A percentile compares a stretch with the other conserved stretches of the same genome.
phyloP scores from a whole-genome alignment of 2,113 vertebrate genomes.

The Elanoides forficatus region DNA sequence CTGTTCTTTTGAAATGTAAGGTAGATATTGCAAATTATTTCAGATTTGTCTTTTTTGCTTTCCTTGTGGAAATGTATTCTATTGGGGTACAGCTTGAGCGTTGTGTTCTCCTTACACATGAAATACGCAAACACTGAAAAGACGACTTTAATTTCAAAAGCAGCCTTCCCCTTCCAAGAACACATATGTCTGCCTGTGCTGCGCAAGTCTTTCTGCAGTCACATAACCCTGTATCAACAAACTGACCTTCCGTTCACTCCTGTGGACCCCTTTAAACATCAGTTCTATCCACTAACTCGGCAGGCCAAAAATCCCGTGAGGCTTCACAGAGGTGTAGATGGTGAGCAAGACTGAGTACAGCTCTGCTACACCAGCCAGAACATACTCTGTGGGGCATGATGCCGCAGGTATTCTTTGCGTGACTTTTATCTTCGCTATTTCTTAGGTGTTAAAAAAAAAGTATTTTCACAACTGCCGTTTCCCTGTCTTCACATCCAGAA shows the following conservation, averaged over 20 bases:
- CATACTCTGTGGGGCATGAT: rapidly evolving
- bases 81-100: background rate
- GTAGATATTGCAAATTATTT: background rate
- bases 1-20: background rate
- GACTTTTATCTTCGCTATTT: background rate
- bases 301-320: background rate
- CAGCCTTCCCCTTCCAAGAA: background rate
- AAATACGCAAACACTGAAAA: background rate
- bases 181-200: background rate
- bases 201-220: background rate
- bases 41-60: background rate
- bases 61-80: background rate
- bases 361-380: background rate
- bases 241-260: background rate
- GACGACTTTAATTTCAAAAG: background rate
- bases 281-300: background rate
- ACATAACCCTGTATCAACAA: background rate
- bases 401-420: background rate
- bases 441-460: background rate
- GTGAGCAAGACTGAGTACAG: background rate
- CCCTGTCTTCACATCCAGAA: background rate
- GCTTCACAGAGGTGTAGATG: background rate
- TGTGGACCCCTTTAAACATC: background rate
- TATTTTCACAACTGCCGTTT: background rate
- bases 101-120: background rate